Evolutionary conservation across 2,888 invertebrate genomes (phyloP), one percentile per base, ranked within the genome.

Genomic region (Habrosyne pyritoides): DNA sequence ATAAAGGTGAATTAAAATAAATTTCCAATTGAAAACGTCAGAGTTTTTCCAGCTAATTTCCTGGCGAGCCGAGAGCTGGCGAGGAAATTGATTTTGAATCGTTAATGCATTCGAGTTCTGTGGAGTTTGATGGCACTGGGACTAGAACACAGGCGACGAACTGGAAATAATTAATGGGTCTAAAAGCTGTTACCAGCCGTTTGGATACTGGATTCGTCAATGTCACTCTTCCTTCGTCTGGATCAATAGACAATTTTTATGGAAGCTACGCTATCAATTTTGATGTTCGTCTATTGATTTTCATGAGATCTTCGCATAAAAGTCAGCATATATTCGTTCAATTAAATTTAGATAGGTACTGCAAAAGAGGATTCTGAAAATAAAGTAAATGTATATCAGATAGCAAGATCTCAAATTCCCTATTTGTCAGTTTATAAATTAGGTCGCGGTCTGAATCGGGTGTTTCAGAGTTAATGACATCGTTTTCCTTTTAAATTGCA

Each of bases 71-170:
- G 52, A 55, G 49, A 46, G 57, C 54, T 49, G 63, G 53, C 55
- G 53, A 54, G 72, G 74, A 81, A 81, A 81, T 81, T 79, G 75
- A 77, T 79, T 79, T 67, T 66, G 61, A 69, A 72, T 60, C 65
- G 64, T 69, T 74, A 73, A 75, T 73, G 67, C 69, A 63, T 57
- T 60, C 53, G 58, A 52, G 53, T 54, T 58, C 53, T 33, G 56
- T 48, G 52, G 53, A 53, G 46, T 49, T 48, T 46, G 53, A 30
- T 18, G 36, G 21, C 21, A 48, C 7, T 47, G 47, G 6, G 21
- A 22, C 24, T 24, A 24, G 24, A 26, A 49, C n/a, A 24, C 26
- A 49, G 26, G 7, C 48, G 14, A n/a, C 18, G 26, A 49, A 5
- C 24, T 26, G 14, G 14, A 24, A 49, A 26, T 14, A 49, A 49